Evolutionary conservation across 2,888 invertebrate species (phyloP), one percentile per base, ranked within the genome.

Genomic region (Diabrotica balteata): DNA sequence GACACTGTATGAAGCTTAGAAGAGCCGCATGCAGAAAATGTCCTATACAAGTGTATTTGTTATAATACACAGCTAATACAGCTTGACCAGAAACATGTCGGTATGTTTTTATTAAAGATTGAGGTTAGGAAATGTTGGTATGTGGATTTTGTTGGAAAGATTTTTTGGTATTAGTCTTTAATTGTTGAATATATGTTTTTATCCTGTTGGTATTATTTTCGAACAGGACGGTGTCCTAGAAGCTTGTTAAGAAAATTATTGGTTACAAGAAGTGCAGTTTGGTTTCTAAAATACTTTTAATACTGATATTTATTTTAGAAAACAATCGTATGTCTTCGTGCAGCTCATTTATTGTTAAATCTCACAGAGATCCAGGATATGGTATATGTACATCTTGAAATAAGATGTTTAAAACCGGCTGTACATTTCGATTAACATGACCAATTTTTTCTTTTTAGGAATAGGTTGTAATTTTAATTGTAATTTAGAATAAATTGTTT

Each of bases 101-200:
- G 59, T 50, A 50, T 59, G 50, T 59, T 59, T 50, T 17, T 46
- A 50, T 54, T 54, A 50, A 11, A 7, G 46, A 51, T 57, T 44
- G 44, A 57, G 42, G 8, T 55, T 55, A 54, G 6, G n/a, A 54
- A 42, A 54, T 43, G 55, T 45, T 45, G 44, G 45, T 43, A 45
- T 11, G 45, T 45, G 55, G 55, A 54, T 54, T 54, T 54, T 54
- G 54, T 57, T 57, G 55, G 55, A 57, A 47, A 45, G 55, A 57
- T 42, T 54, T 54, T 54, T 54, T 54, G 32, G 11, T 54, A 54
- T 54, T 57, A 57, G 55, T 44, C 45, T 57, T 57, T 57, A 57
- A 57, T 57, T 57, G 55, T 57, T 57, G 55, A 57, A 45, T 57
- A 11, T 55, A 11, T n/a, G 44, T 57, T 57, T 57, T 57, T 57